Evolutionary conservation across 2,888 invertebrate genomes (phyloP).

Genomic region (Clunio marinus): DNA sequence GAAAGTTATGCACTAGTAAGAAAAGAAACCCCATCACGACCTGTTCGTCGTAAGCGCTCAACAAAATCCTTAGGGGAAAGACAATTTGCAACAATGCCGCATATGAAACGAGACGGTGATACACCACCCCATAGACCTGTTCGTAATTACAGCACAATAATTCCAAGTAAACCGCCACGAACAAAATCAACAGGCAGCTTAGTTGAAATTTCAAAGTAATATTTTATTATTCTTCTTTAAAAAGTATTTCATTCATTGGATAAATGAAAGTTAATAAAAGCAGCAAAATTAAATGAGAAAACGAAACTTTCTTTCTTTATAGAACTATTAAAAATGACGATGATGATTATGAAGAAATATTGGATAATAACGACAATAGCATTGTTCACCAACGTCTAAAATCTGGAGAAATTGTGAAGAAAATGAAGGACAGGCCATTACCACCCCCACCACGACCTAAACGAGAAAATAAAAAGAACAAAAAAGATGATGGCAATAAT

Average conservation of each 20-base stretch:
- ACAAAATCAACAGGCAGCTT: conserved; percentile 58
- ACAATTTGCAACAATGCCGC: conserved; percentile 67
- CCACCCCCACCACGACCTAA: conserved; percentile 85
- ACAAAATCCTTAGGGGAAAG: conserved; percentile 56
- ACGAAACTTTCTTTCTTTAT: background rate
- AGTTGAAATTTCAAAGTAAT: conserved; percentile 52
- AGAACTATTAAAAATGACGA: conserved; percentile 53
- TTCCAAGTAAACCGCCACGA: conserved; percentile 59
- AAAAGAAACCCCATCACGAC: conserved; percentile 62
- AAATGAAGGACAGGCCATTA: conserved; percentile 79
- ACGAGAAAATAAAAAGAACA: conserved; percentile 56
- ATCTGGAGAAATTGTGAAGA: conserved; percentile 70
- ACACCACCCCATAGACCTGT: conserved; percentile 57
- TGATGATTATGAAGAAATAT: conserved; percentile 55
- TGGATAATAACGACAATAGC: conserved; percentile 42
- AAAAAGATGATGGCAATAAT: conserved; percentile 46
- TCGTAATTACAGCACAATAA: conserved; percentile 59
- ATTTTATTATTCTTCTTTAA: background rate
- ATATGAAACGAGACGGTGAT: conserved; percentile 50
- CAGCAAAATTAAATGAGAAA: no score
- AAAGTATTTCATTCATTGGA: background rate
- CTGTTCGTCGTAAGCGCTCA: conserved; percentile 57
- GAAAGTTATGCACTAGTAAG: conserved; percentile 78
- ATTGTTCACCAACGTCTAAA: conserved; percentile 60
- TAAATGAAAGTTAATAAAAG: no score